A percentile compares a stretch with the other conserved stretches of the same genome.
Conservation (phyloP, 2,888 invertebrate species). For the Pristionchus arcanus region DNA sequence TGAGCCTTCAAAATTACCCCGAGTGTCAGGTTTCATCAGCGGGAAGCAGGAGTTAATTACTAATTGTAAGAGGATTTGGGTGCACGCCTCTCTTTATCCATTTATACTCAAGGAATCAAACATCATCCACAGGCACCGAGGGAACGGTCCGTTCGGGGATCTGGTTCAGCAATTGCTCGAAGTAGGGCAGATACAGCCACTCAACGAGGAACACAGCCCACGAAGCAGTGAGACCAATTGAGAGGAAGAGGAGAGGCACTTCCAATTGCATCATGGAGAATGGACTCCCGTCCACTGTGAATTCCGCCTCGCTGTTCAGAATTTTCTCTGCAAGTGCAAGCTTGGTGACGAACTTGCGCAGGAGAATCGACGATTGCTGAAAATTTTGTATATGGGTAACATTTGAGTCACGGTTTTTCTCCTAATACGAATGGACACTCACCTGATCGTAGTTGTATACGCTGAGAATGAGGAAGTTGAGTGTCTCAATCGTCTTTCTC, state of each 20-base stretch:
- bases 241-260: neutral
- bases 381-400: neutral
- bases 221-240: neutral
- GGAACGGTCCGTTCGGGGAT: too few species aligned
- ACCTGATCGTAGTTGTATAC: constrained; percentile 25
- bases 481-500: neutral
- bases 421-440: too few species aligned
- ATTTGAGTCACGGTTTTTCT: too few species aligned
- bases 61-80: too few species aligned
- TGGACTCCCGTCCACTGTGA: neutral
- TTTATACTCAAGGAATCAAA: too few species aligned
- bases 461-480: neutral
- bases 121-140: too few species aligned
- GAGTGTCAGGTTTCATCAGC: too few species aligned
- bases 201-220: neutral
- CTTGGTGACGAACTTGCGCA: neutral
- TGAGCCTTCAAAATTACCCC: too few species aligned
- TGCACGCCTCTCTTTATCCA: too few species aligned
- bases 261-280: constrained; percentile 14
- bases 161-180: neutral
- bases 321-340: neutral
- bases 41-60: too few species aligned
- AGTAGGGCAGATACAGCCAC: neutral
- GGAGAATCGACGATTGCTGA: neutral
- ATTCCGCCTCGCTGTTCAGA: neutral